Conservation (phyloP, 64 coral and sea anemone species). For the Catalaphyllia jardinei region DNA sequence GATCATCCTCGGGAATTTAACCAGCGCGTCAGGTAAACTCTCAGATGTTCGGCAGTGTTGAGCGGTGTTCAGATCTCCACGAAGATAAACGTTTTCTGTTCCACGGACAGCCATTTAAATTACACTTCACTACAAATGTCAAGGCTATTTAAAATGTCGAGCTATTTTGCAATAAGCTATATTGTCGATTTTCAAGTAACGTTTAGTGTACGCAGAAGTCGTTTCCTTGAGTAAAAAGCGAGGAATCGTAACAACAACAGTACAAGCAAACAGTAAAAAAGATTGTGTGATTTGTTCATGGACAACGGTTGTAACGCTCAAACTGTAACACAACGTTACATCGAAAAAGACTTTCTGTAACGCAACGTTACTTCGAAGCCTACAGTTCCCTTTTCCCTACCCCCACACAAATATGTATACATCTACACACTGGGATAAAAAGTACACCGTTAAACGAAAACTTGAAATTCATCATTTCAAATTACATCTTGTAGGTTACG, state of each 20-base stretch:
- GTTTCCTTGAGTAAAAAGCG: background rate
- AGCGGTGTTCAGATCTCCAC: background rate
- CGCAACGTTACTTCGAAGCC: background rate
- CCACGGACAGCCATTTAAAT: too few relatives aligned
- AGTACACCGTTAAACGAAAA: too few relatives aligned
- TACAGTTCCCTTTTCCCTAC: too few relatives aligned
- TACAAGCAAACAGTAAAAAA: background rate
- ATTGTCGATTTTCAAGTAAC: background rate
- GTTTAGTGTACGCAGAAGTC: background rate
- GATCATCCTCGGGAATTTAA: background rate
- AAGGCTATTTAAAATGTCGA: background rate
- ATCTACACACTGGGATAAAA: too few relatives aligned
- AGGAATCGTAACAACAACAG: background rate
- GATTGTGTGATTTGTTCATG: background rate
- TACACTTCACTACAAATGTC: too few relatives aligned
- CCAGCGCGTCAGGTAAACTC: background rate
- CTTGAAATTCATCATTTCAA: too few relatives aligned
- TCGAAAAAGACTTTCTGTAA: background rate
- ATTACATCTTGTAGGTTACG: too few relatives aligned
- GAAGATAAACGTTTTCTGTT: background rate
- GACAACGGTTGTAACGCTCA: background rate
- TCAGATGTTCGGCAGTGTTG: background rate
- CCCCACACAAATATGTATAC: too few relatives aligned
- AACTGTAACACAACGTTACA: background rate
- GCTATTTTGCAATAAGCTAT: constrained; percentile 1